Conservation (phyloP, 1,140 invertebrate species). For the Drosophila funebris region DNA sequence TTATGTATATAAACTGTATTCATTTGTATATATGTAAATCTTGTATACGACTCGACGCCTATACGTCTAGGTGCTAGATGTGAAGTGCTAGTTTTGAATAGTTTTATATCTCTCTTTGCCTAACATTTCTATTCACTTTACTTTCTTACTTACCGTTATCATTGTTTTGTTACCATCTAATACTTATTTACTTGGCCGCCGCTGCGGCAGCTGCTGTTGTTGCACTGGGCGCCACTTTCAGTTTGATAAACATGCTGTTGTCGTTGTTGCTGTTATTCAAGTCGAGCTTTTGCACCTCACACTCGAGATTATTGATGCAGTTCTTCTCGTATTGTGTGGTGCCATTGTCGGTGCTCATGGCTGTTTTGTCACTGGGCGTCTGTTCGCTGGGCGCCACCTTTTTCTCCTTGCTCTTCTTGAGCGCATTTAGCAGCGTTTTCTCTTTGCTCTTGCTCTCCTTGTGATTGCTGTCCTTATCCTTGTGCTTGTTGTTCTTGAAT, state of each 20-base stretch:
- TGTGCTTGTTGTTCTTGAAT: conserved; percentile 83
- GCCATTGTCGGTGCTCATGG: conserved; percentile 28
- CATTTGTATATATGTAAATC: conserved; percentile 70
- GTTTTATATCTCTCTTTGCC: conserved; percentile 26
- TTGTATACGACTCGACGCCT: too few relatives aligned
- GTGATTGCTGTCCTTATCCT: conserved; percentile 79
- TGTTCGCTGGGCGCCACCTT: conserved; percentile 75
- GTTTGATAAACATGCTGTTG: conserved; percentile 77
- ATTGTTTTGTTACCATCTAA: conserved; percentile 14
- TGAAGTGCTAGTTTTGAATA: conserved; percentile 56
- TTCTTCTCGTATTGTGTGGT: conserved; percentile 78
- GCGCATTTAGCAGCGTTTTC: conserved; percentile 78
- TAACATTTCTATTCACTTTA: conserved; percentile 1
- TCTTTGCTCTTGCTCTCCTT: conserved; percentile 80
- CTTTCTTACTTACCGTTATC: conserved; percentile 59
- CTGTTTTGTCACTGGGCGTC: conserved; percentile 40
- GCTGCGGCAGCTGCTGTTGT: conserved; percentile 61
- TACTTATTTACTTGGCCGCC: conserved; percentile 64
- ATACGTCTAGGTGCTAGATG: conserved; percentile 52
- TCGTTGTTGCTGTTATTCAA: conserved; percentile 70
- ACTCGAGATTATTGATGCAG: conserved; percentile 79
- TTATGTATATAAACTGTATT: conserved; percentile 45
- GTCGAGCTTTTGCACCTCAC: conserved; percentile 79
- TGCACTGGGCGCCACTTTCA: conserved; percentile 67
- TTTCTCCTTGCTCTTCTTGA: conserved; percentile 81